Evolutionary conservation across 2,888 invertebrate genomes (phyloP).

Genomic region (Listrodromus nycthemerus): DNA sequence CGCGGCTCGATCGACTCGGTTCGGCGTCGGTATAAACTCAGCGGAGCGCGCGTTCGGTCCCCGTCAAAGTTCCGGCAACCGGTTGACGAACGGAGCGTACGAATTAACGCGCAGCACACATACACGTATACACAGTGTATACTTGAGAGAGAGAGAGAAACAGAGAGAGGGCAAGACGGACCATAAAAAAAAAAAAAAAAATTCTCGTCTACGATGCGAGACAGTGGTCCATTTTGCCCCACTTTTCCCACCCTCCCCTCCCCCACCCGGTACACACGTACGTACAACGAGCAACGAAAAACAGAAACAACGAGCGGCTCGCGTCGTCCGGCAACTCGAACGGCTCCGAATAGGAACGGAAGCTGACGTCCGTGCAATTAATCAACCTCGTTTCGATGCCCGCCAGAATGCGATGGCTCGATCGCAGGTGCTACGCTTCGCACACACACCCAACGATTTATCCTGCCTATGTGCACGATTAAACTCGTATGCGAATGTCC

Average conservation of each 20-base stretch:
- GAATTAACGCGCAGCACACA: slow-evolving; percentile 16
- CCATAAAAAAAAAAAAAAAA: too few species aligned
- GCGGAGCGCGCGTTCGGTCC: slow-evolving; percentile 12
- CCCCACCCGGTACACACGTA: too few species aligned
- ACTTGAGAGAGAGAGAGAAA: too few species aligned
- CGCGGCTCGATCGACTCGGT: slow-evolving; percentile 31
- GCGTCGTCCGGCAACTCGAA: too few species aligned
- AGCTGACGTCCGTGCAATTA: slow-evolving; percentile 62
- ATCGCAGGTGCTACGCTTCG: slow-evolving; percentile 66
- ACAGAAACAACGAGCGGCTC: slow-evolving; percentile 61
- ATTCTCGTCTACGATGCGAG: too few species aligned
- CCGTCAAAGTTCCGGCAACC: slow-evolving; percentile 37
- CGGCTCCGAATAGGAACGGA: slow-evolving; percentile 35
- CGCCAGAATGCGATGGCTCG: slow-evolving; percentile 25
- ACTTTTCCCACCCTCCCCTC: too few species aligned
- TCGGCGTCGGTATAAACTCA: slow-evolving; percentile 20
- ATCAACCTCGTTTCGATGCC: slow-evolving; percentile 61
- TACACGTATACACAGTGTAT: slow-evolving; percentile 13
- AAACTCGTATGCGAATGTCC: not conserved
- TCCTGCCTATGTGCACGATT: not conserved
- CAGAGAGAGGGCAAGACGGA: slow-evolving; percentile 5
- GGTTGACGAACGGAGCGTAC: slow-evolving; percentile 15
- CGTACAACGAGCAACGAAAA: slow-evolving; percentile 36
- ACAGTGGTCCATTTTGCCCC: too few species aligned
- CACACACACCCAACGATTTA: not conserved